These are phyloP conservation scores for Gnathonemus longibarbis DNA, from an alignment of 2,113 vertebrate species.

Conservation along the genomic window DNA sequence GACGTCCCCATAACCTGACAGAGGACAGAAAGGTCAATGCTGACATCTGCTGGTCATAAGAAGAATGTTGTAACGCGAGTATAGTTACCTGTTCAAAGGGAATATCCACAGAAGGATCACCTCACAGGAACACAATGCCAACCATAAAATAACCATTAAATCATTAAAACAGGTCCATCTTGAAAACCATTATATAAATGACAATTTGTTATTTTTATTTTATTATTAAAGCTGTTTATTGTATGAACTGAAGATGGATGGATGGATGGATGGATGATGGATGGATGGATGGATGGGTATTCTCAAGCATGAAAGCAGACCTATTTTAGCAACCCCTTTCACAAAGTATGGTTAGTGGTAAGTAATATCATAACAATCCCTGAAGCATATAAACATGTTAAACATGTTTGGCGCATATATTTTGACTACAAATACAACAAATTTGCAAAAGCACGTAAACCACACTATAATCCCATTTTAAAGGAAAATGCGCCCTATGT, in stretches of 20 bases:
- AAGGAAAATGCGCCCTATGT: not conserved
- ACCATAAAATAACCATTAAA: not conserved
- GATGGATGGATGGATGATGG: not conserved
- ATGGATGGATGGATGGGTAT: not conserved
- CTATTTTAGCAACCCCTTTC: not conserved
- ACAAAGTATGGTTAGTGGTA: not conserved
- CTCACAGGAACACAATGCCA: not conserved
- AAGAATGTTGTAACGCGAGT: not conserved
- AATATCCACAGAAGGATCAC: not conserved
- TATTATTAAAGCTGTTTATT: not conserved
- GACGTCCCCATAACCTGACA: not conserved
- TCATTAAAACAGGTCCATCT: not conserved
- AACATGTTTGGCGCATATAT: not conserved
- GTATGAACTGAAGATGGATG: not conserved
- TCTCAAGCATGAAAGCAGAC: not conserved
- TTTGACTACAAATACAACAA: not conserved
- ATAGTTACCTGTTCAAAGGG: not conserved
- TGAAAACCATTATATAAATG: not conserved
- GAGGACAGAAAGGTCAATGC: not conserved
- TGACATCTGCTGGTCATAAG: not conserved
- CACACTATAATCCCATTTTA: not conserved
- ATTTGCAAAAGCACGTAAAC: not conserved
- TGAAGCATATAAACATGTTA: not conserved
- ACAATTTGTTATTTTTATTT: not conserved
- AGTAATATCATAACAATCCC: not conserved